Conservation (phyloP, 2,113 vertebrate species). For the Ptyas mucosa region DNA sequence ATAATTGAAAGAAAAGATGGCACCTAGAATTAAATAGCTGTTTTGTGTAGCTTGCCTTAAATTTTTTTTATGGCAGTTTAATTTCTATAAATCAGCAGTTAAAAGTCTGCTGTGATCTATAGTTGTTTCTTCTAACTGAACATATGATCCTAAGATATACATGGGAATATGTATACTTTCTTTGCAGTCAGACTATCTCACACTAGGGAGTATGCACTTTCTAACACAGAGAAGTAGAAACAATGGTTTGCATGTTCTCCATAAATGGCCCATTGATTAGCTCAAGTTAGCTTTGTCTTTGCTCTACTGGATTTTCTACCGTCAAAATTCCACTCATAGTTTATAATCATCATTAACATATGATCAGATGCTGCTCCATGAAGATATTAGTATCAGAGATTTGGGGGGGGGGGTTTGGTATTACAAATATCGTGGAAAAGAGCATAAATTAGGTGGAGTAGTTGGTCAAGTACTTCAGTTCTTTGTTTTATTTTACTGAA, state of each 20-base stretch:
- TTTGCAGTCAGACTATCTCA: neutral
- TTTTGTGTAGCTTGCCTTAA: neutral
- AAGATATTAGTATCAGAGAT: accelerated
- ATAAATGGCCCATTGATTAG: neutral
- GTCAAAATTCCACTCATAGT: neutral
- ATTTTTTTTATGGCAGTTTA: neutral
- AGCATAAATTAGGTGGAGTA: accelerated
- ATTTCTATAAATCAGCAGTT: neutral
- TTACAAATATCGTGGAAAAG: neutral
- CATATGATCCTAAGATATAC: neutral
- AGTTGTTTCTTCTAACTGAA: neutral
- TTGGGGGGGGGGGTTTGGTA: neutral
- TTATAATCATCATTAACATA: neutral
- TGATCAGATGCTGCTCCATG: neutral
- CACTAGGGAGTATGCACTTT: neutral
- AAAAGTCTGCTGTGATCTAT: neutral
- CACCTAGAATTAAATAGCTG: neutral
- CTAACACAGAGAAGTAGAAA: neutral
- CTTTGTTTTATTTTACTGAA: neutral
- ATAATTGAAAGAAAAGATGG: neutral
- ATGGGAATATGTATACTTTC: neutral
- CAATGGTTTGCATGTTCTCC: neutral
- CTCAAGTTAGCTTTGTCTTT: neutral
- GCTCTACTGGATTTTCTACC: neutral
- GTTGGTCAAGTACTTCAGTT: neutral